Evolutionary conservation across 2,113 vertebrate species (phyloP), one percentile per base, ranked within the genome.

Genomic region (Urocynchramus pylzowi): DNA sequence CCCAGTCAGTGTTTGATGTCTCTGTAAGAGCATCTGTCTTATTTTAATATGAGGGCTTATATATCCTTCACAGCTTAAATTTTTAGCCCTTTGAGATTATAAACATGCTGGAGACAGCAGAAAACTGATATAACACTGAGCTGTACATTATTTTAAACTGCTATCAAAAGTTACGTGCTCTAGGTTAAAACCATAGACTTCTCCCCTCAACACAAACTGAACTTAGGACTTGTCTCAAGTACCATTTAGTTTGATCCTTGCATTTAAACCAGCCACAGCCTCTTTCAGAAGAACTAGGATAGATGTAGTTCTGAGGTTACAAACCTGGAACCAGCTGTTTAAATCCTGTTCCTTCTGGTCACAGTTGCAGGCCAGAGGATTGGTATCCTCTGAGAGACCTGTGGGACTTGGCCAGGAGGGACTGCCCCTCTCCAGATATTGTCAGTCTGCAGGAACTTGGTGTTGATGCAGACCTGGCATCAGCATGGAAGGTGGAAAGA

Each of bases 311-410:
- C 57, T 69, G 59, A 70, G 42, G 14, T 65, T 60, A 20, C 47
- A 80, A 16, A 50, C 14, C 27, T 50, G 35, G 64, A 84, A 42
- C 30, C 70, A 74, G 44, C 18, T 3, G 0, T 70, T 42, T 33
- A 60, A 60, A 31, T 76, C 59, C 59, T 15, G 8, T 47, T 67
- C 33, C 20, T 61, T 28, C 18, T 50, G 65, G 53, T 56, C 44
- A 23, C 2, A 2, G 49, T 17, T 42, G 21, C 49, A 70, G 54
- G 45, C 35, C 67, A 57, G 57, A 50, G 56, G 39, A 47, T 30
- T 16, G 33, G 44, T 16, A 3, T 42, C 45, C 74, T 77, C 64
- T 6, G 20, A 50, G 44, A 11, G 10, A 0, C 7, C 0, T 26
- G 49, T 47, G 65, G 41, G 41, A n/a, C 33, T n/a, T 30, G 69